Evolutionary conservation across 53 echinoderm and acorn worm genomes (phyloP), one percentile per base, ranked within the genome.

Genomic region (Antedon mediterranea): DNA sequence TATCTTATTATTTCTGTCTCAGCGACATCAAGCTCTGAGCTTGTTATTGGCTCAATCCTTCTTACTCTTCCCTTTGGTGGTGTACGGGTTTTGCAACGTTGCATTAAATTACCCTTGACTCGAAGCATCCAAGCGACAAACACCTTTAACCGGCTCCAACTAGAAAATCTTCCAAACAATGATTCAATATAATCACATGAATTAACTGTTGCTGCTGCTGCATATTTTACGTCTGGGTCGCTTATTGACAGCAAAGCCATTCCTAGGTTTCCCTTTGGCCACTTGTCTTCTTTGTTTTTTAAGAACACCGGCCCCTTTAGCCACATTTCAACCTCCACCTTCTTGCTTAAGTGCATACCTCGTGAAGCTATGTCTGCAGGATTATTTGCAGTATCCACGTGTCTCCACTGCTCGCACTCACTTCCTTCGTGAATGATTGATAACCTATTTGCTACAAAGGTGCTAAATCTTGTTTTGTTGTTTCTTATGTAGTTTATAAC

Each of bases 361-460:
- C 80, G 43, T 0, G 85, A 76, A 3, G 75, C 85, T 34, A 71
- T 27, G 27, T 85, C 85, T 34, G 85, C 85, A 14, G 84, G 83
- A 73, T 83, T 83, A 41, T 27, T 28, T 28, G 41, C 43, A 30
- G 84, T 71, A 43, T 76, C 76, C 27, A 84, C 76, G 31, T 84
- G 76, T 27, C 72, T 32, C 85, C 85, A 84, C 28, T 80, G 85
- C 14, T 34, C 42, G 13, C 30, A 18, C 29, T 79, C 79, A 72
- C 80, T 34, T 28, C 28, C 70, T 1, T 79, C n/a, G 29, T 80
- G 75, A 3, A 79, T 79, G 4, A 74, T 75, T 28, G 85, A 34
- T 31, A 84, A 0, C 32, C 80, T 79, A 71, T 84, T 84, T 0
- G 85, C 72, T 71, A 84, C 84, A 80, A 80, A 84, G 70, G 72